These are phyloP conservation scores for Leptopilina syphax DNA, from an alignment of 2,888 invertebrate species.

Conservation along the genomic window DNA sequence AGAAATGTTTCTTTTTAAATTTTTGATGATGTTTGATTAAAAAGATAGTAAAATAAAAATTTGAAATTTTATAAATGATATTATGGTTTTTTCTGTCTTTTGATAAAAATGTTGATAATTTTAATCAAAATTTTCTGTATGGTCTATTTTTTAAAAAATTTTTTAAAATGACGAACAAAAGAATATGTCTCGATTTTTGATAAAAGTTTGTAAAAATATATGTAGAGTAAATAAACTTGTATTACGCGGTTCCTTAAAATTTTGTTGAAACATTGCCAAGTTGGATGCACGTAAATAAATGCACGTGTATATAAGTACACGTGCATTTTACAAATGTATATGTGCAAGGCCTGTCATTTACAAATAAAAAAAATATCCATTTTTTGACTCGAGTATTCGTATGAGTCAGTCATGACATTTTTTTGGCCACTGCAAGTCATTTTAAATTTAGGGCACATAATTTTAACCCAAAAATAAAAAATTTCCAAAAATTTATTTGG, in stretches of 20 bases:
- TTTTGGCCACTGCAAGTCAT: neutral
- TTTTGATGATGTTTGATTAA: too few relatives aligned
- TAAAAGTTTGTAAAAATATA: neutral
- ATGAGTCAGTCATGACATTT: slow-evolving; percentile 17
- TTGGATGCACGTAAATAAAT: slow-evolving; percentile 66
- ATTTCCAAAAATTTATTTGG: too few relatives aligned
- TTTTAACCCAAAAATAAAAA: too few relatives aligned
- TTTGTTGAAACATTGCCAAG: slow-evolving; percentile 62
- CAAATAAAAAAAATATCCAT: neutral
- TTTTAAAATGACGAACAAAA: slow-evolving; percentile 52
- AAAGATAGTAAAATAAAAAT: too few relatives aligned
- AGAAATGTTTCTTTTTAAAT: too few relatives aligned
- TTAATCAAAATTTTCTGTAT: neutral
- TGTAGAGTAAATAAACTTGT: slow-evolving; percentile 43
- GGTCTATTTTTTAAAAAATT: neutral
- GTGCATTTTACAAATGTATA: slow-evolving; percentile 25
- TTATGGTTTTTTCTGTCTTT: neutral
- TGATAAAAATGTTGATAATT: neutral
- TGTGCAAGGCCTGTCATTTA: slow-evolving; percentile 13
- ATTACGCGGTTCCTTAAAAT: slow-evolving; percentile 54
- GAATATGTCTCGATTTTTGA: slow-evolving; percentile 41
- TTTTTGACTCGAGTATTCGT: neutral
- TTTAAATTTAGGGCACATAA: too few relatives aligned
- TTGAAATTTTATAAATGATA: too few relatives aligned
- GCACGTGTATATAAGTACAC: slow-evolving; percentile 47